Base-by-base conservation (phyloP, 2,888 invertebrate genomes). In the Pandemis heparana region DNA sequence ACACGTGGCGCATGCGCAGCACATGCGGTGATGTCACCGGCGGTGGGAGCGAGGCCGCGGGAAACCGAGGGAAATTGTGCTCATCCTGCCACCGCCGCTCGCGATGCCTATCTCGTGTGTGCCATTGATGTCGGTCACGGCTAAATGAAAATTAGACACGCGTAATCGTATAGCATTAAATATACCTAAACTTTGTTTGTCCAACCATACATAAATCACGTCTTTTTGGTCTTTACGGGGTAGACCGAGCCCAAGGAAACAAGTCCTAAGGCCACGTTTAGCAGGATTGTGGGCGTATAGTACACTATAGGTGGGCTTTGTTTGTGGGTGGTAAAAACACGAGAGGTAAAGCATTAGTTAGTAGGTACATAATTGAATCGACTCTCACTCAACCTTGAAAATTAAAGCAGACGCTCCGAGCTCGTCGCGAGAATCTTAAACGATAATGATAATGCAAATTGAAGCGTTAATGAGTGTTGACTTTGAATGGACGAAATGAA, bases 1-100 rank as follows among this genome's bases (percentile, higher is more conserved):
- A 67, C 63, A 68, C 63, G 63, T 66, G 61, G 61, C 62, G 56
- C 56, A 65, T 68, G 53, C 16, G 48, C 53, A 23, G 66, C 43
- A 67, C 53, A 66, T 63, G 14, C 43, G 67, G 41, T 72, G 72
- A 72, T 63, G 72, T 72, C 70, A 73, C 51, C 64, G 60, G 61
- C 9, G 61, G 43, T 23, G 32, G 43, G 46, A 63, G 64, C 64
- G 60, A 53, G 71, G 71, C 61, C 62, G 71, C 61, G 71, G 71
- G 61, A 72, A 63, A 60, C 65, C 46, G 56, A 43, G 14, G 75
- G 71, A 76, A 83, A 82, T 83, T 75, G 77, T 77, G 79, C 75
- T 75, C 83, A 82, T 85, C 85, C 85, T 82, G 83, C 66, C 76
- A 75, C 53, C 51, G 51, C 43, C n/a, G n/a, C 41, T 67, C 8